These are phyloP conservation scores for Bellardia pandia DNA, from an alignment of 2,888 invertebrate species.

Conservation along the genomic window DNA sequence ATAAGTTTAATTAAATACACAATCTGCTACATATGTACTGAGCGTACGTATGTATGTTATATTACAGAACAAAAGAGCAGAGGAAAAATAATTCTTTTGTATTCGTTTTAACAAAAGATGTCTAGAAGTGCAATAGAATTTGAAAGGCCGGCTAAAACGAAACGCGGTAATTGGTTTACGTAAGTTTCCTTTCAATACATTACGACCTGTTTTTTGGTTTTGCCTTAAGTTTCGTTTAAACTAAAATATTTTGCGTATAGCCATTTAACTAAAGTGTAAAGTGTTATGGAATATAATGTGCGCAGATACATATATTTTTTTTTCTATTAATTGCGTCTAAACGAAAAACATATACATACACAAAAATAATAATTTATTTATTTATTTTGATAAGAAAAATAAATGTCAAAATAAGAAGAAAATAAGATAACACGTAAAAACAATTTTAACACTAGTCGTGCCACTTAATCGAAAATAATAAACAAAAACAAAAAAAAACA, in stretches of 20 bases:
- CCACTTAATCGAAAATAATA: constrained; percentile 11
- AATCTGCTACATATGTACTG: not conserved
- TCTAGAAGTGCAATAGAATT: constrained; percentile 61
- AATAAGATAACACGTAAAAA: constrained; percentile 59
- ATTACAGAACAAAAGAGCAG: constrained; percentile 36
- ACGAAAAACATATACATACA: not conserved
- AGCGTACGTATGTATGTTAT: not conserved
- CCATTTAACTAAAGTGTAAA: not conserved
- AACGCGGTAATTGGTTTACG: constrained; percentile 84
- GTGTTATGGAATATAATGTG: constrained; percentile 20
- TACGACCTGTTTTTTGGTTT: constrained; percentile 46
- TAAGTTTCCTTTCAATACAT: constrained; percentile 78
- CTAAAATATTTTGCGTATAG: not conserved
- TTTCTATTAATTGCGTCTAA: constrained; percentile 34
- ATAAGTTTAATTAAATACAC: constrained; percentile 42
- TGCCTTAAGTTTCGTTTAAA: constrained; percentile 1
- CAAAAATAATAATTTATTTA: constrained; percentile 33
- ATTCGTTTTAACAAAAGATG: constrained; percentile 53
- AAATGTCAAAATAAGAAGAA: constrained; percentile 35
- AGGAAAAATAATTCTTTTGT: constrained; percentile 35
- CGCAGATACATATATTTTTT: constrained; percentile 20
- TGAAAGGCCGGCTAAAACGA: constrained; percentile 77
- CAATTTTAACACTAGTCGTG: constrained; percentile 37
- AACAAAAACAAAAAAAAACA: not conserved
- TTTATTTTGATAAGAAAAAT: constrained; percentile 54